Evolutionary conservation across 2,888 invertebrate species (phyloP).

Genomic region (Clepsis dumicolana): DNA sequence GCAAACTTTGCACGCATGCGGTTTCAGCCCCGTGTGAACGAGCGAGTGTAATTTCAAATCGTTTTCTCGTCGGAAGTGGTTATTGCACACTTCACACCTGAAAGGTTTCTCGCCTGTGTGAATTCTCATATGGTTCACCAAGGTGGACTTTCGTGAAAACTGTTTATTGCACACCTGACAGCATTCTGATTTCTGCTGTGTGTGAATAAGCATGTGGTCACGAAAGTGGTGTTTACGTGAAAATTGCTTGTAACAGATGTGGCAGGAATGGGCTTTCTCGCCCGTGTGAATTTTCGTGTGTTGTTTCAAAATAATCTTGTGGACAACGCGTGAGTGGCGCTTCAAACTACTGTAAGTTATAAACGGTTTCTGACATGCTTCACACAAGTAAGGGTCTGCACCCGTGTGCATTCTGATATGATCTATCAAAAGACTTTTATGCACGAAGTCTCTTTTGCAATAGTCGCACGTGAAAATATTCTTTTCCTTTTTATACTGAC

Average conservation of each 20-base stretch:
- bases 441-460: conserved; percentile 3
- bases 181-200: background rate
- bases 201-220: background rate
- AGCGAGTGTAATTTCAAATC: background rate
- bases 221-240: background rate
- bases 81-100: conserved; percentile 1
- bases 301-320: background rate
- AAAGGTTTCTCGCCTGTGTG: conserved; percentile 2
- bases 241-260: background rate
- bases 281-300: background rate
- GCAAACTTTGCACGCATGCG: background rate
- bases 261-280: background rate
- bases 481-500: background rate
- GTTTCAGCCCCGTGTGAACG: background rate
- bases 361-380: background rate
- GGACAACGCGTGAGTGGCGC: background rate
- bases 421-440: background rate
- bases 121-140: background rate
- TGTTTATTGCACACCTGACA: background rate
- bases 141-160: background rate
- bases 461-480: background rate
- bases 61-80: background rate
- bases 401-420: background rate
- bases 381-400: background rate
- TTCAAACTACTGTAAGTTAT: background rate